Evolutionary conservation across 2,888 invertebrate genomes (phyloP), one percentile per base, ranked within the genome.

Genomic region (Lydus trimaculatus): DNA sequence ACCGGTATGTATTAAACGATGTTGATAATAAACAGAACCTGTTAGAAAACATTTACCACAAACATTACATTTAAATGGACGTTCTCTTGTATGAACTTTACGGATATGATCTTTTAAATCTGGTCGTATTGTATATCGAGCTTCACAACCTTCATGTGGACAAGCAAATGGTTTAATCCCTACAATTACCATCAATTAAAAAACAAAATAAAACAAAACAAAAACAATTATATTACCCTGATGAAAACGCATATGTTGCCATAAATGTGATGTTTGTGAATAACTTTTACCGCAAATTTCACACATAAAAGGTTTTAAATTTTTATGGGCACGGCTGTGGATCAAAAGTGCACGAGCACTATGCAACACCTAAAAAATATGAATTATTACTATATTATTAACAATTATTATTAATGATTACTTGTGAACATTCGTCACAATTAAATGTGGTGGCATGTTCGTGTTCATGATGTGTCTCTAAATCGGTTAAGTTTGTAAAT

Each of bases 191-290:
- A 20, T n/a, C 31, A 25, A 17, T 11, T 20, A 20, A 23, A 9
- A 20, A 20, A 15, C 20, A 48, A 63, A 58, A 48, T 31, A 2
- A 36, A 17, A 20, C 6, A 36, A n/a, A 28, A 33, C n/a, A 17
- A 36, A 28, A 63, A 43, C 31, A n/a, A 33, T 28, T 28, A 4
- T 28, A 23, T 63, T 81, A 85, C 90, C 90, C 86, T 89, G 89
- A 80, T 90, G 90, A 74, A 90, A 90, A 72, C 90, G 84, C 81
- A 90, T 87, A 76, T 90, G 90, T 66, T 90, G 90, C 89, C 90
- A 90, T 75, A 90, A 84, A 78, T 90, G 90, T 63, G 90, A 90
- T 0, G 90, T 90, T 78, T 90, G 90, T 0, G 90, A 86, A 75
- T 89, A 89, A 6, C 88, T 88, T 70, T 88, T 86, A n/a, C 89